phyloP scores from a whole-genome alignment of 2,113 vertebrate species.

The Hippocampus zosterae region DNA sequence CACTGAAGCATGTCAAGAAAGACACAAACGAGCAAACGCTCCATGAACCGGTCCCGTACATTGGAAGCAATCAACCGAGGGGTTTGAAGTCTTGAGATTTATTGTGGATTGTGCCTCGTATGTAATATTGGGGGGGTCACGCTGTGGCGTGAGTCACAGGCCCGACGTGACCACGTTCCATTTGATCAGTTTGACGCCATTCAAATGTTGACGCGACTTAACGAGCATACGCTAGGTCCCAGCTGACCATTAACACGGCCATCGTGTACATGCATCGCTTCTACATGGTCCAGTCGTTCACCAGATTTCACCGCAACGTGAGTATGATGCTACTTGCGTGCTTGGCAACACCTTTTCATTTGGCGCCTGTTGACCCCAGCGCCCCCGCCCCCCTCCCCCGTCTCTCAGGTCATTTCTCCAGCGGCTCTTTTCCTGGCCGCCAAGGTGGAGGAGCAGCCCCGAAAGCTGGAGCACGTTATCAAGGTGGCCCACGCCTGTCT shows the following conservation, averaged over 20 bases:
- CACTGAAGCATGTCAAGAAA: no score
- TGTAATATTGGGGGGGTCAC: no score
- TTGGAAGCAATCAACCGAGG: no score
- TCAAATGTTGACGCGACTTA: slow-evolving; percentile 42
- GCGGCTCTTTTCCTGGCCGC: slow-evolving; percentile 92
- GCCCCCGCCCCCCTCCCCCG: no score
- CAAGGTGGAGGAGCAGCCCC: slow-evolving; percentile 95
- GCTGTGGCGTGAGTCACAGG: no score
- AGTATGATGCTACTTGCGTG: slow-evolving; percentile 56
- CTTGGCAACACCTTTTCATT: neutral
- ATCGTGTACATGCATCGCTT: slow-evolving; percentile 98
- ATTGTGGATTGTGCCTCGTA: no score
- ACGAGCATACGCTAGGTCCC: slow-evolving; percentile 75
- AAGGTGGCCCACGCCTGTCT: slow-evolving; percentile 93
- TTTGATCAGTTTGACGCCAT: neutral
- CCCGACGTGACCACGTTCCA: no score
- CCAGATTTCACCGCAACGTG: slow-evolving; percentile 90
- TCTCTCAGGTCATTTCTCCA: slow-evolving; percentile 81
- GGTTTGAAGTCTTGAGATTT: no score
- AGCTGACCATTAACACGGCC: slow-evolving; percentile 93
- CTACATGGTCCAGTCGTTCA: slow-evolving; percentile 97
- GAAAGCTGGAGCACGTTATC: slow-evolving; percentile 93
- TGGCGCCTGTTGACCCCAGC: neutral
- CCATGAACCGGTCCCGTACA: no score
- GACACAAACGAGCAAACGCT: no score